Evolutionary conservation across 2,888 invertebrate species (phyloP), one percentile per base, ranked within the genome.

Genomic region (Venusia cambrica): DNA sequence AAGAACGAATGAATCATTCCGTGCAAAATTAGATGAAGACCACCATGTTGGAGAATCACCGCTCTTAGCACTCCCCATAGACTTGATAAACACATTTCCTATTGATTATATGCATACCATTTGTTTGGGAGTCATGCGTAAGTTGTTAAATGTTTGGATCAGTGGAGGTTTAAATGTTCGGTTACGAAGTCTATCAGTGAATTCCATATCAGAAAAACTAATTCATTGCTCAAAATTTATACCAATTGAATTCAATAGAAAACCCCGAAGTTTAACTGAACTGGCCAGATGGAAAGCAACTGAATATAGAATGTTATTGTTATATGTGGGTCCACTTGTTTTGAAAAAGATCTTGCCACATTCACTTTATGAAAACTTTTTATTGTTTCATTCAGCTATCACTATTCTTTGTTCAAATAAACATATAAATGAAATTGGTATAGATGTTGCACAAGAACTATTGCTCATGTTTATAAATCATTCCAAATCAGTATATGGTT

Each of bases 101-200:
- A 19, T 7, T 25, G 11, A 36, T 6, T 36, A 29, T 19, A 36
- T 36, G 36, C 36, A 36, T 15, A 10, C 9, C 8, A 24, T 35
- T 16, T 36, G 29, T 8, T 25, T 36, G 10, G 36, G 36, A 14
- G 36, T 36, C 5, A 36, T 30, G 36, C 10, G 36, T 5, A 36
- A 36, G 13, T 13, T 29, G 5, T 19, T 29, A 18, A 30, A 25
- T 9, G 8, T 15, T 8, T 35, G 35, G 35, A 14, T 35, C 3
- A 17, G 35, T 17, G 28, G 35, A 3, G 17, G 18, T 28, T 35
- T 28, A 14, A 22, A 17, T 14, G 35, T 35, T 18, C 35, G 35
- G 10, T 14, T 33, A 26, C 26, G 4, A 20, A 26, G 19, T 20
- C 14, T 8, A 12, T 33, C 11, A 9, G 19, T 33, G 4, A 26